Evolutionary conservation across 2,113 vertebrate species (phyloP), one percentile per base, ranked within the genome.

Genomic region (Hucho hucho): DNA sequence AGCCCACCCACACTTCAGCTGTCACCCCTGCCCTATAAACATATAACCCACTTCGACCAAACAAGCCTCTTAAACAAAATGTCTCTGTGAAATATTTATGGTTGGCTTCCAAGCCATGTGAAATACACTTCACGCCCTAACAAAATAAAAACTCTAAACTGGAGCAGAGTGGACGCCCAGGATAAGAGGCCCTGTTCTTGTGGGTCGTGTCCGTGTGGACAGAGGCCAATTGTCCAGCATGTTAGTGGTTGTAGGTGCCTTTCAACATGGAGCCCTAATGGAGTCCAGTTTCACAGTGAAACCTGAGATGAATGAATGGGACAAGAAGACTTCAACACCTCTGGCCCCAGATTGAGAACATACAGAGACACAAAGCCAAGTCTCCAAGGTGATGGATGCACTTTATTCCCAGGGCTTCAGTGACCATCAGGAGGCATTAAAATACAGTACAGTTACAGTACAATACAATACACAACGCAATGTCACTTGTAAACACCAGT

Each of bases 211-310:
- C 14, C 22, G 26, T 37, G 65, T 43, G 46, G 32, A 79, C 64
- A 58, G 75, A 81, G 20, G 18, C 74, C 72, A 32, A 14, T 58
- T 64, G 72, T 75, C 25, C 74, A 69, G 66, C 77, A 56, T 67
- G 77, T 80, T 73, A 43, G 49, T 70, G 75, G 37, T 74, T 69
- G 79, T 78, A 74, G 49, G 56, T 25, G 64, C 58, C 75, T 70
- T 32, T 61, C 65, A 66, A 4, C 76, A 26, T 3, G 4, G 25
- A 26, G 4, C 28, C 47, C 69, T 26, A 4, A 0, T 25, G 67
- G 82, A 79, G 78, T 82, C 70, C 72, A 58, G 83, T 84, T 82
- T 74, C 75, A 72, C 68, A 58, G 69, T 70, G 83, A 75, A 81
- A 81, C 69, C 53, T 43, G 61, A 81, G 0, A 14, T 76, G 24